phyloP scores from a whole-genome alignment of 2,113 vertebrate genomes.

The Callionymus lyra region DNA sequence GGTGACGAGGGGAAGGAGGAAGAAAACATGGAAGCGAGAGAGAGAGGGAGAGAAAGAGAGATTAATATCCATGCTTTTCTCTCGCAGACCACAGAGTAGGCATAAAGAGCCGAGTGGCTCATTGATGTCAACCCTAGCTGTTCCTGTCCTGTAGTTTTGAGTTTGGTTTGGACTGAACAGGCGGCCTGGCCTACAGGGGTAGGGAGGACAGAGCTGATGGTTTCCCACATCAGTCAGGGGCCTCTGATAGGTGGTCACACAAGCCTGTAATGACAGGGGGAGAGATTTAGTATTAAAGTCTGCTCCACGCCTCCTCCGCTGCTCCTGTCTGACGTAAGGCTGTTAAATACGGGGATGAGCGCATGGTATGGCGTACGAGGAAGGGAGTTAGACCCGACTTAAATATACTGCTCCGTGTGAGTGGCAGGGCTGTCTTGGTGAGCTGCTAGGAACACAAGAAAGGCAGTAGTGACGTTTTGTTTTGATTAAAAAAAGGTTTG shows the following conservation, averaged over 20 bases:
- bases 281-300: slow-evolving; percentile 69
- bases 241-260: slow-evolving; percentile 68
- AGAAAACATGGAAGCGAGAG: slow-evolving; percentile 44
- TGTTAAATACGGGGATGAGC: slow-evolving; percentile 67
- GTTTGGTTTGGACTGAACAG: slow-evolving; percentile 64
- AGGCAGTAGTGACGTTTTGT: background rate
- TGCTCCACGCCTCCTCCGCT: slow-evolving; percentile 50
- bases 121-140: slow-evolving; percentile 61
- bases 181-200: slow-evolving; percentile 55
- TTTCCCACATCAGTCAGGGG: slow-evolving; percentile 71
- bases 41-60: slow-evolving; percentile 48
- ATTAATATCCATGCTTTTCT: slow-evolving; percentile 62
- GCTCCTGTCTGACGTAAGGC: slow-evolving; percentile 63
- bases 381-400: slow-evolving; percentile 52
- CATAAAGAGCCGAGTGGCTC: slow-evolving; percentile 52
- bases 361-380: slow-evolving; percentile 49
- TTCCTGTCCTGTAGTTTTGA: slow-evolving; percentile 62
- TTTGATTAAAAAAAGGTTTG: too few relatives aligned
- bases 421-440: slow-evolving; percentile 20
- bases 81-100: slow-evolving; percentile 62
- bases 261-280: slow-evolving; percentile 70
- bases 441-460: slow-evolving; percentile 40
- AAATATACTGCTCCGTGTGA: slow-evolving; percentile 44
- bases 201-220: slow-evolving; percentile 57
- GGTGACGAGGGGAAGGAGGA: slow-evolving; percentile 41